Base-by-base conservation (phyloP, 2,113 vertebrate genomes). In the Ariopsis seemanni region DNA sequence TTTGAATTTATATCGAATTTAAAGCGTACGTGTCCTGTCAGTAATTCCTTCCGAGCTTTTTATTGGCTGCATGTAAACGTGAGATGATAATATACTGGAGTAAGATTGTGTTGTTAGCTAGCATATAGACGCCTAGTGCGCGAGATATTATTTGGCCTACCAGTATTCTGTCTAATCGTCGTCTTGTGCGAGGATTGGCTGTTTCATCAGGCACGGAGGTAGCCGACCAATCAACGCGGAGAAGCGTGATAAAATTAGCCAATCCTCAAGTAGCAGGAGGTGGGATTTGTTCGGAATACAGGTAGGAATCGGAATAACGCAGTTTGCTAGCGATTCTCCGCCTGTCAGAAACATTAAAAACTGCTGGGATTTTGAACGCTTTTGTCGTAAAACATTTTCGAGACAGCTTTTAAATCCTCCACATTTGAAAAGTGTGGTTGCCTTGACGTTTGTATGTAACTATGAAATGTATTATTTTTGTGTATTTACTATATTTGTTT, bases 251-350 rank as follows among this genome's bases (percentile, higher is more conserved):
- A 5, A 2, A 22, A 34, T 34, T 5, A 60, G 9, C 27, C 55
- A 81, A 81, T 81, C 27, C 17, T 10, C 11, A 1, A 42, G 42
- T 42, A 42, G 8, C 18, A 7, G 4, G 17, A 2, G 55, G 55
- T 5, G 57, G 79, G 55, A 22, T 34, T 81, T 81, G 18, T 60
- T 22, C 55, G 1, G 79, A 81, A 81, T 60, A 62, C 17, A 1
- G 79, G 79, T 81, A 62, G 79, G 79, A 81, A 62, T 42, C 10
- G 18, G 79, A 81, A 81, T 81, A 62, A 42, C 55, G 55, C 57
- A 22, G 79, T 60, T 81, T 42, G 79, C 79, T 81, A 62, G 55
- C 77, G 53, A n/a, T 53, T 57, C 11, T 78, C 22, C 5, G 20
- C 25, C n/a, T 79, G 78, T 34, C n/a, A 30, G 55, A 20, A 81